Conservation (phyloP, 2,113 vertebrate species). For the human (Homo sapiens) region DNA sequence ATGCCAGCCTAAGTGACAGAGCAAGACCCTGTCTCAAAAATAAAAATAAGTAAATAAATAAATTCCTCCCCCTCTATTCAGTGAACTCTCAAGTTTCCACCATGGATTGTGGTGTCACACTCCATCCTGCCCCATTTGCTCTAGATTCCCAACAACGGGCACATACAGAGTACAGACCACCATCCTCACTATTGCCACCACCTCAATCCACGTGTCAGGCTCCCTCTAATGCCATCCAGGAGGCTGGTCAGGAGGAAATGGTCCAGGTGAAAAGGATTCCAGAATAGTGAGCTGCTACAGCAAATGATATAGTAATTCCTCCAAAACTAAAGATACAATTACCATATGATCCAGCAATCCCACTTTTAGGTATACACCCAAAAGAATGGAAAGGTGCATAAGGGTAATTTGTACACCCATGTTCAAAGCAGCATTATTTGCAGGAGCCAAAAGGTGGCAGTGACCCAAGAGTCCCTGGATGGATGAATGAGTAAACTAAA, state of each 20-base stretch:
- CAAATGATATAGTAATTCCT: background rate
- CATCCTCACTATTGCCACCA: background rate
- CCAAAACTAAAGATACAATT: background rate
- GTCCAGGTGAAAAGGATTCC: constrained; percentile 5
- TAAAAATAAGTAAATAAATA: no score
- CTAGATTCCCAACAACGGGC: background rate
- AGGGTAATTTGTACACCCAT: background rate
- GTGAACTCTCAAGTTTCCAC: background rate
- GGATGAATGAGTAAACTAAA: background rate
- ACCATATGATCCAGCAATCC: background rate
- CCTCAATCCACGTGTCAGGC: background rate
- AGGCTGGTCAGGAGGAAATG: constrained; percentile 16
- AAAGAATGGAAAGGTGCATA: background rate
- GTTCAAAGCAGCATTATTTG: background rate
- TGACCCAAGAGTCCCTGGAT: background rate
- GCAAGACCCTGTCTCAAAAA: no score
- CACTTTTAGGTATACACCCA: background rate
- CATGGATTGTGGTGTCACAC: background rate
- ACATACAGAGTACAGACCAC: background rate
- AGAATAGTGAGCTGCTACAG: background rate
- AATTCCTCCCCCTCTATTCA: background rate
- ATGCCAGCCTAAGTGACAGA: no score
- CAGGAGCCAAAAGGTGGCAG: background rate
- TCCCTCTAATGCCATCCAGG: background rate
- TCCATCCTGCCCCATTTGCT: background rate